These are phyloP conservation scores for Helostoma temminkii DNA, from an alignment of 2,797 vertebrate species.

Conservation along the genomic window DNA sequence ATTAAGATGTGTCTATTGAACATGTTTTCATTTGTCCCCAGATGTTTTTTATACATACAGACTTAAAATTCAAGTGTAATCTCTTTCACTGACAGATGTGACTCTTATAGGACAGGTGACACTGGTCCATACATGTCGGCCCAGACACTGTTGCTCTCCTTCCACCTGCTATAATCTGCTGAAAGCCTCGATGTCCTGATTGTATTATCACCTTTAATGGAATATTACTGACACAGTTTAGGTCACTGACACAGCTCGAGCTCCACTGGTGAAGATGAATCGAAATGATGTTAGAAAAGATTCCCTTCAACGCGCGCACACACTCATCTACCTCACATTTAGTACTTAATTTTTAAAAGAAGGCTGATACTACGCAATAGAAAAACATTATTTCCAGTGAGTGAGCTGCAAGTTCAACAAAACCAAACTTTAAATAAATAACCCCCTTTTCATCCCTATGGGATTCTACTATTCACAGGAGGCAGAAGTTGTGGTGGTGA, in stretches of 20 bases:
- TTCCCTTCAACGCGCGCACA: too few species aligned
- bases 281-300: slow-evolving; percentile 4
- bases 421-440: not conserved
- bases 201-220: slow-evolving; percentile 81
- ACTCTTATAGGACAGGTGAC: slow-evolving; percentile 58
- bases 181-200: slow-evolving; percentile 72
- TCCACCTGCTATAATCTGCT: slow-evolving; percentile 71
- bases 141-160: slow-evolving; percentile 48
- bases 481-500: not conserved
- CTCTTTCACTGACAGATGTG: slow-evolving; percentile 64
- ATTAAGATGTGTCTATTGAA: too few species aligned
- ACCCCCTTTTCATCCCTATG: not conserved
- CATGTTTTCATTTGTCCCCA: not conserved
- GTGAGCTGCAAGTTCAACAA: too few species aligned
- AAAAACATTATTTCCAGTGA: too few species aligned
- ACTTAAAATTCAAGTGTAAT: slow-evolving; percentile 49
- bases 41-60: slow-evolving; percentile 22
- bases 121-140: slow-evolving; percentile 4
- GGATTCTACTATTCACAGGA: not conserved
- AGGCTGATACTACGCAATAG: too few species aligned
- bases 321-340: too few species aligned
- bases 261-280: slow-evolving; percentile 10
- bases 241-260: slow-evolving; percentile 21
- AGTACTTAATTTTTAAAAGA: too few species aligned
- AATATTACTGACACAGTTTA: slow-evolving; percentile 75